Conservation (phyloP, 1,140 invertebrate genomes). For the Drosophila mauritiana region DNA sequence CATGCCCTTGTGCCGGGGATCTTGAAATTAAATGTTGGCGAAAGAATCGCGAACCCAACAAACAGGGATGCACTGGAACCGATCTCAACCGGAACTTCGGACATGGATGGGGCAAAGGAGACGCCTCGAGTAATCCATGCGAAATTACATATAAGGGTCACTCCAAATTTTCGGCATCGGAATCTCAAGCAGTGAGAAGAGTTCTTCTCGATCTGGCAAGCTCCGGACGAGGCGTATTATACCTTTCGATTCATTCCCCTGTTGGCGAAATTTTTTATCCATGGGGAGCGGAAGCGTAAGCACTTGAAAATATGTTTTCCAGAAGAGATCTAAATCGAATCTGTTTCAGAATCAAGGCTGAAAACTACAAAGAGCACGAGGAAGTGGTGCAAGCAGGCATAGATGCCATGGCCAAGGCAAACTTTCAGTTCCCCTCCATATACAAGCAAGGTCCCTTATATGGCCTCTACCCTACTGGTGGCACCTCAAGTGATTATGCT, state of each 20-base stretch:
- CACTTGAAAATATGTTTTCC: no score
- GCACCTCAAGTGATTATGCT: slow-evolving; percentile 43
- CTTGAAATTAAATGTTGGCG: slow-evolving; percentile 11
- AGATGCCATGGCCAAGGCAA: slow-evolving; percentile 15
- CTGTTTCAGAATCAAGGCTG: background rate
- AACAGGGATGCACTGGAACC: slow-evolving; percentile 12
- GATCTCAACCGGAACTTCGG: slow-evolving; percentile 51
- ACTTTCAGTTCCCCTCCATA: background rate
- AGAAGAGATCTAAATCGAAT: background rate
- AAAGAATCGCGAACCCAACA: slow-evolving; percentile 24
- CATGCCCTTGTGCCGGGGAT: background rate
- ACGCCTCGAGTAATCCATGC: background rate
- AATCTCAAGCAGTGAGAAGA: slow-evolving; percentile 22
- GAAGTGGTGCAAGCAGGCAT: slow-evolving; percentile 27
- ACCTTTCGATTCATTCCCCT: slow-evolving; percentile 40
- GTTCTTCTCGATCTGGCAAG: slow-evolving; percentile 18
- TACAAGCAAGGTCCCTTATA: background rate
- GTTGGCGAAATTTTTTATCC: slow-evolving; percentile 17
- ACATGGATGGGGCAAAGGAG: slow-evolving; percentile 9
- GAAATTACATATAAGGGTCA: background rate
- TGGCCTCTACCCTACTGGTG: background rate
- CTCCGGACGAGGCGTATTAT: slow-evolving; percentile 14
- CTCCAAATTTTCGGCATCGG: slow-evolving; percentile 29
- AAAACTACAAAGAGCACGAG: slow-evolving; percentile 4
- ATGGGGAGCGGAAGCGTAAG: slow-evolving; percentile 22